Percentiles rank a stretch among this genome's conserved stretches.
Conservation (phyloP, 2,888 invertebrate genomes). For the Ashinkailepas kermadecensis region DNA sequence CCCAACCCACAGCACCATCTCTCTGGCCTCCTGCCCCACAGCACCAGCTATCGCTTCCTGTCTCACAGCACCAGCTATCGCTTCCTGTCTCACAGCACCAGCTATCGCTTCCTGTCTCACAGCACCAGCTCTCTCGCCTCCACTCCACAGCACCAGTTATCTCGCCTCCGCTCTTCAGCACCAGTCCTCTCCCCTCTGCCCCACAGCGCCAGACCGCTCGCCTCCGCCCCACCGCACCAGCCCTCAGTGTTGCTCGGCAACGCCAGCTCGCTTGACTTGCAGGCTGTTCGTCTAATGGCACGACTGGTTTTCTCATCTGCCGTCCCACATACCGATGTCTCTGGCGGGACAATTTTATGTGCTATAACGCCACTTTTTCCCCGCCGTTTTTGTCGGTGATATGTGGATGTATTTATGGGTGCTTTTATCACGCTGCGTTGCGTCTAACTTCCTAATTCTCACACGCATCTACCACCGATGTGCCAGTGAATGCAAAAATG, state of each 20-base stretch:
- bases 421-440: slow-evolving; percentile 11
- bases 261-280: slow-evolving; percentile 14
- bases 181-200: slow-evolving; percentile 15
- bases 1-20: too few species aligned
- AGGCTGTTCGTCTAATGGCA: neutral
- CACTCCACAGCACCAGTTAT: neutral
- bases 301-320: slow-evolving; percentile 4
- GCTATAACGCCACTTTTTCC: slow-evolving; percentile 13
- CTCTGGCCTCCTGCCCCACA: too few species aligned
- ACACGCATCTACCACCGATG: neutral
- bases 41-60: too few species aligned
- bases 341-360: slow-evolving; percentile 18
- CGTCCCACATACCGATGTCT: slow-evolving; percentile 13
- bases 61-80: too few species aligned
- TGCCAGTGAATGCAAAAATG: neutral
- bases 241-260: slow-evolving; percentile 25
- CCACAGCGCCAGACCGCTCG: slow-evolving; percentile 22
- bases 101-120: too few species aligned
- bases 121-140: neutral
- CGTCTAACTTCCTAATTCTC: slow-evolving; percentile 18
- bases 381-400: neutral
- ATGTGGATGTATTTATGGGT: slow-evolving; percentile 17
- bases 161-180: slow-evolving; percentile 12
- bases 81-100: too few species aligned
- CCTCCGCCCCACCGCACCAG: slow-evolving; percentile 27